Conservation (phyloP, 2,797 vertebrate genomes). For the Gorsachius magnificus region DNA sequence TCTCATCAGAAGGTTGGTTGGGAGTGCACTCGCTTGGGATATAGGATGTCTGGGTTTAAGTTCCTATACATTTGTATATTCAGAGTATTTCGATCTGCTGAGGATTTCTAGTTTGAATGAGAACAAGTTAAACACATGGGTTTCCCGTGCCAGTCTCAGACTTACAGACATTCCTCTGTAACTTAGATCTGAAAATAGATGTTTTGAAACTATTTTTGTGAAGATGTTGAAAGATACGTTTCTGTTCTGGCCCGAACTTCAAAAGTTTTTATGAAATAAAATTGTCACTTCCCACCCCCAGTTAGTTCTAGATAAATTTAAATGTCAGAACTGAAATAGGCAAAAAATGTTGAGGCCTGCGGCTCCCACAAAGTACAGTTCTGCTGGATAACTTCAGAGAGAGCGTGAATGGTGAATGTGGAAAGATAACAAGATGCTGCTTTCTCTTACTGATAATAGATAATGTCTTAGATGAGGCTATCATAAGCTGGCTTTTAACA, state of each 20-base stretch:
- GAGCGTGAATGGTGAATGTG: not conserved
- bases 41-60: not conserved
- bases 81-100: not conserved
- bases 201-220: conserved; percentile 25
- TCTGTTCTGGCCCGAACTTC: conserved; percentile 2
- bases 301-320: conserved; percentile 24
- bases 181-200: not conserved
- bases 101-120: not conserved
- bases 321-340: conserved; percentile 1
- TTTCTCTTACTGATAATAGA: not conserved
- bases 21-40: not conserved
- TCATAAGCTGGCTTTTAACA: not conserved
- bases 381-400: not conserved
- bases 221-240: not conserved
- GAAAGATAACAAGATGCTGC: conserved; percentile 8
- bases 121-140: not conserved
- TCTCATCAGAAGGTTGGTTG: not conserved
- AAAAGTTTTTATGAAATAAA: conserved; percentile 21
- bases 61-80: not conserved
- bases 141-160: not conserved
- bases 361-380: not conserved
- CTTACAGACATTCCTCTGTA: not conserved
- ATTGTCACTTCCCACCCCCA: conserved; percentile 16
- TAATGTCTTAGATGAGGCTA: not conserved
- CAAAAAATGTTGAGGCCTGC: not conserved